Evolutionary conservation across 2,888 invertebrate species (phyloP).

Genomic region (Tubiluchus corallicola): DNA sequence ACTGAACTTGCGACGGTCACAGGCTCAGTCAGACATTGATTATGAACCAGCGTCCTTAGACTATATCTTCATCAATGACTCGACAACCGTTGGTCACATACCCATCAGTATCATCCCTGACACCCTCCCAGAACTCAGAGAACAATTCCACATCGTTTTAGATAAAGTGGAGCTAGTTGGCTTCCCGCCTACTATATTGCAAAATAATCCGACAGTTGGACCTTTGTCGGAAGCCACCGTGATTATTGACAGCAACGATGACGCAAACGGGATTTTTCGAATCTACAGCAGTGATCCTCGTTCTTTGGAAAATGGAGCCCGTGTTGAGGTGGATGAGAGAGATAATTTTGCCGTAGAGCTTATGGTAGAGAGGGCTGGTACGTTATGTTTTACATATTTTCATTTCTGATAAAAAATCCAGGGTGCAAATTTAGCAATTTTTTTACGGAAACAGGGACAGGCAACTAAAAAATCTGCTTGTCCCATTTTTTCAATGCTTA

Average conservation of each 20-base stretch:
- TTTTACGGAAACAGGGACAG: too few species aligned
- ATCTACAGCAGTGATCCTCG: conserved; percentile 21
- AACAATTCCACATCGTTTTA: conserved; percentile 16
- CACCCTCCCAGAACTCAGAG: conserved; percentile 22
- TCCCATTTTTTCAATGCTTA: too few species aligned
- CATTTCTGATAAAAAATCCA: too few species aligned
- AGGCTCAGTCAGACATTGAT: conserved; percentile 20
- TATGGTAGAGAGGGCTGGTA: conserved; percentile 24
- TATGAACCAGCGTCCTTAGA: conserved; percentile 17
- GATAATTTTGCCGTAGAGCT: conserved; percentile 22
- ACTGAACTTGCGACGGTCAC: too few species aligned
- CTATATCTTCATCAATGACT: conserved; percentile 18
- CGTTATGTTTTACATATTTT: conserved; percentile 2
- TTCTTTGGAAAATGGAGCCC: conserved; percentile 16
- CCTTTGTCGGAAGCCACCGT: conserved; percentile 16
- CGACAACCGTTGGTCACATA: conserved; percentile 17
- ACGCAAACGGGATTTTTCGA: conserved; percentile 24
- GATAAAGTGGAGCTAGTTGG: conserved; percentile 17
- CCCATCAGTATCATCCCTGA: conserved; percentile 21
- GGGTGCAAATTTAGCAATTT: too few species aligned
- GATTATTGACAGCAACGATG: conserved; percentile 22
- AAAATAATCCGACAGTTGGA: conserved; percentile 20
- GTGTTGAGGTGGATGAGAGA: conserved; percentile 21
- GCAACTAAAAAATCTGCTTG: too few species aligned
- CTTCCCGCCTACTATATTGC: conserved; percentile 13